Conservation (phyloP, 2,797 vertebrate species). For the Esox masquinongy region DNA sequence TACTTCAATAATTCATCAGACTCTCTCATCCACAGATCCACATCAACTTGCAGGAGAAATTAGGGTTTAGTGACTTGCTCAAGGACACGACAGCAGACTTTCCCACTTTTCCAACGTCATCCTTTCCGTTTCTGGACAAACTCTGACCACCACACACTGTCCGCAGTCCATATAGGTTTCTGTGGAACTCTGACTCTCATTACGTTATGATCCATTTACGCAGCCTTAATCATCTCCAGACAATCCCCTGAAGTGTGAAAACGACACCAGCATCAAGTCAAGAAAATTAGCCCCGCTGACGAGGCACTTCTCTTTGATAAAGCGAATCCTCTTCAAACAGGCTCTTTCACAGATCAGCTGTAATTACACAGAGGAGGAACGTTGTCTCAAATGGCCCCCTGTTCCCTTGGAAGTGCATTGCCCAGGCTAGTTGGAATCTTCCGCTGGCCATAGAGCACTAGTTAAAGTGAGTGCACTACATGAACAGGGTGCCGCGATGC, state of each 20-base stretch:
- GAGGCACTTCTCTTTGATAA: conserved; percentile 1
- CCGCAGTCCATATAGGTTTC: not conserved
- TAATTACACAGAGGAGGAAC: not conserved
- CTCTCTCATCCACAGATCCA: no score
- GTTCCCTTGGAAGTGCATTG: not conserved
- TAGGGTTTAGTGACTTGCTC: no score
- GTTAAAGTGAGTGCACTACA: not conserved
- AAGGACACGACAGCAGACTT: no score
- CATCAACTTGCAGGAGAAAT: no score
- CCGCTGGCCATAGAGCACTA: not conserved
- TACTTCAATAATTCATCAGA: no score
- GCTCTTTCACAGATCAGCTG: not conserved
- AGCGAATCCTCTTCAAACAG: not conserved
- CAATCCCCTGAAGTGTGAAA: not conserved
- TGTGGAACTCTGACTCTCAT: not conserved
- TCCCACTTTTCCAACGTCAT: no score
- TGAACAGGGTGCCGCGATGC: not conserved
- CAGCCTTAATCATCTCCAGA: not conserved
- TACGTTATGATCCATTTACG: not conserved
- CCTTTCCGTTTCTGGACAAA: not conserved
- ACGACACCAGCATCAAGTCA: not conserved
- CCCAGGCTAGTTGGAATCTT: not conserved
- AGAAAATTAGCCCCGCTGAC: not conserved
- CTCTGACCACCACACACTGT: not conserved
- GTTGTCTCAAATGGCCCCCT: not conserved